Base-by-base conservation (phyloP, 1,140 invertebrate genomes). In the Brachionus angularis region DNA sequence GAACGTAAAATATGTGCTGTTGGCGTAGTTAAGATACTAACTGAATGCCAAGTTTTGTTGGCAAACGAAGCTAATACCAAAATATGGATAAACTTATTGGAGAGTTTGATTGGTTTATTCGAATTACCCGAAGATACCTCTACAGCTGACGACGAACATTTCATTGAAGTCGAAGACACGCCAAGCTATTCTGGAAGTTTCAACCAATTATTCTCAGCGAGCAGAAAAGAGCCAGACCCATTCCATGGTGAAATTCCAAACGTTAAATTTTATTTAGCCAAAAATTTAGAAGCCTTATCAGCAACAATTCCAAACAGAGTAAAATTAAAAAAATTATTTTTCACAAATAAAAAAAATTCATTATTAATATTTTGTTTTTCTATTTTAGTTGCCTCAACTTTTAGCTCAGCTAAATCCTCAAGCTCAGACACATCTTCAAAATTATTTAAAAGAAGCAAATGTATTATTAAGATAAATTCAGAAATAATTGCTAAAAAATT, bases 1-100 rank as follows among this genome's bases (percentile, higher is more conserved):
- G 91, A 96, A 74, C 85, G 88, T 47, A 96, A 94, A 85, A 88
- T 94, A 58, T 88, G 90, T 58, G 89, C 91, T 14, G 87, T 93
- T 16, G 94, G 93, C 50, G 86, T 94, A 49, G 88, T 88, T 1
- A 91, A 90, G 78, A 79, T 97, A 36, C 82, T 97, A 0, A 88
- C 88, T 42, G 89, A 94, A 79, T 86, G 86, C 71, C 85, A 86
- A 0, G 82, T 82, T 47, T 77, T 91, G 77, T 78, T 87, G 14
- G 79, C 82, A 14, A 71, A 76, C 29, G 87, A 85, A n/a, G 80
- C 83, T 1, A 90, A 92, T 74, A 79, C 85, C 8, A 80, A 83
- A 10, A 82, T 89, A 21, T 85, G 87, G 88, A 76, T 82, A 33
- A 79, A 80, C 8, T 75, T 88, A 18, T 79, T 88, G 1, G 84